phyloP scores from a whole-genome alignment of 1,140 invertebrate species.

The Ostrea edulis region DNA sequence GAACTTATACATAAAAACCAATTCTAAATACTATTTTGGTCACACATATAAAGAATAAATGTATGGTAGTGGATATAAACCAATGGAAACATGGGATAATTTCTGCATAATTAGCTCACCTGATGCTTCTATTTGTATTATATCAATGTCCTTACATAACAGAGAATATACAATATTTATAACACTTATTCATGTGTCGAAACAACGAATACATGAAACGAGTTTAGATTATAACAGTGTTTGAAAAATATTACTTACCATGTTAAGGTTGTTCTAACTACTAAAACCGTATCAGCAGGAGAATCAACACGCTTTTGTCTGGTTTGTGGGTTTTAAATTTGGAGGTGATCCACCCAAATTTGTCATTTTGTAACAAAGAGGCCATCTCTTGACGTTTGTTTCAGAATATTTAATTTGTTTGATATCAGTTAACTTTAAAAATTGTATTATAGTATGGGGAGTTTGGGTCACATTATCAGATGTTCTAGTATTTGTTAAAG shows the following conservation, averaged over 20 bases:
- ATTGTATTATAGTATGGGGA: neutral
- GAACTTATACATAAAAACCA: too few species aligned
- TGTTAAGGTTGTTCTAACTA: neutral
- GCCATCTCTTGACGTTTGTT: neutral
- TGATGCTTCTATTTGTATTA: too few species aligned
- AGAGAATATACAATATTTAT: too few species aligned
- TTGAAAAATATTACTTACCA: neutral
- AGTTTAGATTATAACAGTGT: neutral
- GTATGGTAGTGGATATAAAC: too few species aligned
- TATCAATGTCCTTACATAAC: too few species aligned
- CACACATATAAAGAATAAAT: too few species aligned
- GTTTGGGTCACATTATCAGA: neutral
- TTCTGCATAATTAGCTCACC: too few species aligned
- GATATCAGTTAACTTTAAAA: constrained; percentile 12
- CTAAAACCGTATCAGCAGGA: neutral
- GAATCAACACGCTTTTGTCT: neutral
- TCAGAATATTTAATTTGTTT: neutral
- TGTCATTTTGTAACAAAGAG: neutral
- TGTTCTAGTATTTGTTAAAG: neutral
- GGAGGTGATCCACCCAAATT: neutral
- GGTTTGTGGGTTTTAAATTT: neutral
- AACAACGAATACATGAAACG: too few species aligned
- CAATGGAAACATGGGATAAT: too few species aligned
- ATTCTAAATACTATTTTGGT: too few species aligned
- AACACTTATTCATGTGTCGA: too few species aligned